Evolutionary conservation across 2,797 vertebrate species (phyloP).

Genomic region (Pangasius macronema): DNA sequence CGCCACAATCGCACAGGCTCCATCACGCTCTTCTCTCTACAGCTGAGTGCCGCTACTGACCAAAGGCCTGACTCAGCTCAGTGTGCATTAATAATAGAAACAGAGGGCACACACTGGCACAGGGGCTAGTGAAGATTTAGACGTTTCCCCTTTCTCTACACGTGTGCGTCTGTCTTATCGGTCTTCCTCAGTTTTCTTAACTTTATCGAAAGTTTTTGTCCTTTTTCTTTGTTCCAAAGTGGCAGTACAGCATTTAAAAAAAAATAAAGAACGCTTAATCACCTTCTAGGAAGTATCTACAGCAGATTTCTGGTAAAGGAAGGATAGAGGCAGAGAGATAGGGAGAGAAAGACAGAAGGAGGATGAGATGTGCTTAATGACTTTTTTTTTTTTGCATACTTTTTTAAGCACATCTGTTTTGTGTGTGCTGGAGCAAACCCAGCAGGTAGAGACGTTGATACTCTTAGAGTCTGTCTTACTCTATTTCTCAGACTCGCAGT

Average conservation of each 20-base stretch:
- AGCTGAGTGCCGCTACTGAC: slow-evolving; percentile 67
- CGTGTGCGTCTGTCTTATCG: slow-evolving; percentile 56
- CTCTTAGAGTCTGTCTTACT: slow-evolving; percentile 57
- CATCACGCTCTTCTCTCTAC: slow-evolving; percentile 66
- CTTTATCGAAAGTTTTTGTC: slow-evolving; percentile 50
- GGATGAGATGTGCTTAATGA: slow-evolving; percentile 10
- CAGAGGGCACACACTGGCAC: slow-evolving; percentile 46
- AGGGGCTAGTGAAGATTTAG: slow-evolving; percentile 52
- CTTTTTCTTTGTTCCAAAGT: slow-evolving; percentile 43
- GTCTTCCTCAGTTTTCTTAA: slow-evolving; percentile 45
- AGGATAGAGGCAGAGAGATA: slow-evolving; percentile 56
- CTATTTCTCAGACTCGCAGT: slow-evolving; percentile 69
- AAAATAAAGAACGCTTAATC: slow-evolving; percentile 43
- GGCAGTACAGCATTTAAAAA: slow-evolving; percentile 38
- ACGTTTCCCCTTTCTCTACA: slow-evolving; percentile 35
- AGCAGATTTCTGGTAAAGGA: not conserved
- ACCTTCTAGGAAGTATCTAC: not conserved
- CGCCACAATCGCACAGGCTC: slow-evolving; percentile 71
- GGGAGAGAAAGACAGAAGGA: slow-evolving; percentile 18
- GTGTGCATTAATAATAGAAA: slow-evolving; percentile 54
- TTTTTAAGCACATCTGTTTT: slow-evolving; percentile 40
- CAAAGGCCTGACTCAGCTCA: slow-evolving; percentile 72
- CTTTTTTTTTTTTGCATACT: not conserved
- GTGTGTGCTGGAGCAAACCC: slow-evolving; percentile 32
- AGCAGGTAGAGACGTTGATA: slow-evolving; percentile 55